phyloP scores from a whole-genome alignment of 37 sponge, comb jelly and placozoan species.

The Eunapius fragilis region DNA sequence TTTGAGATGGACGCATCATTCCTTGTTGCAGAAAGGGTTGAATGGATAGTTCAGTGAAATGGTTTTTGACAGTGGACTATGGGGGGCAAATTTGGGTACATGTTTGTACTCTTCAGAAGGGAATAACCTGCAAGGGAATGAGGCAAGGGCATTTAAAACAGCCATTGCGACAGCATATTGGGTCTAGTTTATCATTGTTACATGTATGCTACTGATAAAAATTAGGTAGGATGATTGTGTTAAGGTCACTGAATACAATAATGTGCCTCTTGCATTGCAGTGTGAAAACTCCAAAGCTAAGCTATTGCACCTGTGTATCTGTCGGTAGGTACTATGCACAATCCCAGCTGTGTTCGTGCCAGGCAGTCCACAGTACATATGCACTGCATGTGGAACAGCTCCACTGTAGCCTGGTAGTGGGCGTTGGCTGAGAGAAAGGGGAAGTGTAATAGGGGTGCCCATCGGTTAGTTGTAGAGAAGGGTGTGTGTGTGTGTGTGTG shows the following conservation, averaged over 20 bases:
- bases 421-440: conserved; percentile 25
- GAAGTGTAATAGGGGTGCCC: too few relatives aligned
- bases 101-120: conserved; percentile 39
- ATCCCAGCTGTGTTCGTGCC: conserved; percentile 51
- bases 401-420: conserved; percentile 70
- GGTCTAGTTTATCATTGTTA: too few relatives aligned
- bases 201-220: too few relatives aligned
- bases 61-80: conserved; percentile 61
- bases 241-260: too few relatives aligned
- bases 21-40: conserved; percentile 63
- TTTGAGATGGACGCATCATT: background rate
- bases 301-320: background rate
- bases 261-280: too few relatives aligned
- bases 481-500: conserved; percentile 4
- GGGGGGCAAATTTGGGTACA: conserved; percentile 3
- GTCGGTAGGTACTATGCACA: background rate
- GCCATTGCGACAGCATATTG: too few relatives aligned
- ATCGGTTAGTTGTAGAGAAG: too few relatives aligned
- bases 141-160: background rate
- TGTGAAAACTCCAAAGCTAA: too few relatives aligned
- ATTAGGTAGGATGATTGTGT: too few relatives aligned
- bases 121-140: conserved; percentile 43
- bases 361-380: background rate
- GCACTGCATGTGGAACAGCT: conserved; percentile 33
- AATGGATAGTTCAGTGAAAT: conserved; percentile 70